Evolutionary conservation across 2,113 vertebrate species (phyloP).

Genomic region (Australoheros scitulus): DNA sequence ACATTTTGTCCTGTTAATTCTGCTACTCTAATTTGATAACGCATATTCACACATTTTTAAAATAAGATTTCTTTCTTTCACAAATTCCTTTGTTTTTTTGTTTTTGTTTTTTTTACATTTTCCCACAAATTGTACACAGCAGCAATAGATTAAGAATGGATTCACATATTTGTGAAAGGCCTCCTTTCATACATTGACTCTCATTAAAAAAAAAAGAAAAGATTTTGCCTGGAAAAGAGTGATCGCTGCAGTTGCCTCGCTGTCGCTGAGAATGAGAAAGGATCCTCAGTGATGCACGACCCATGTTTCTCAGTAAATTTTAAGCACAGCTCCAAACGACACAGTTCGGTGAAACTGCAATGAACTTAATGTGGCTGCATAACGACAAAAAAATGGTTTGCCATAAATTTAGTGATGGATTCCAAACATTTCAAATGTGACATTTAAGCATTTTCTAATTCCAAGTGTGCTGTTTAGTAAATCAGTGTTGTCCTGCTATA

Average conservation of each 20-base stretch:
- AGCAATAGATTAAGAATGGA: not conserved
- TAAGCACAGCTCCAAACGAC: not conserved
- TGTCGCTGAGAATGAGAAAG: not conserved
- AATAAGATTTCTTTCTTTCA: too few species aligned
- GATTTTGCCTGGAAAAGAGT: not conserved
- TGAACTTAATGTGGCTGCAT: not conserved
- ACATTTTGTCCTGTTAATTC: too few species aligned
- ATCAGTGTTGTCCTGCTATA: not conserved
- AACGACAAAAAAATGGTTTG: not conserved
- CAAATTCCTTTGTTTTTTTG: too few species aligned
- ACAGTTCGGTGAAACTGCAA: not conserved
- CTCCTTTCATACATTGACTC: not conserved
- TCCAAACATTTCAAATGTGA: not conserved
- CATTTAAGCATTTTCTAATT: slow-evolving; percentile 3
- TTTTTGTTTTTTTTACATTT: not conserved
- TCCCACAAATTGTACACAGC: not conserved
- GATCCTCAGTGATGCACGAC: not conserved
- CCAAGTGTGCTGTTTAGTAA: not conserved
- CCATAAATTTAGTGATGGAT: not conserved
- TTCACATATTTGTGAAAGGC: not conserved
- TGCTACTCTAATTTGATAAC: not conserved
- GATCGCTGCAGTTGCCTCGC: not conserved
- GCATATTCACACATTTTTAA: too few species aligned
- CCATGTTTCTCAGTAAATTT: not conserved
- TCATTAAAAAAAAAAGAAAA: not conserved